A percentile compares a stretch with the other conserved stretches of the same genome.
phyloP scores from a whole-genome alignment of 2,888 invertebrate species.

The Eupithecia exiguata region DNA sequence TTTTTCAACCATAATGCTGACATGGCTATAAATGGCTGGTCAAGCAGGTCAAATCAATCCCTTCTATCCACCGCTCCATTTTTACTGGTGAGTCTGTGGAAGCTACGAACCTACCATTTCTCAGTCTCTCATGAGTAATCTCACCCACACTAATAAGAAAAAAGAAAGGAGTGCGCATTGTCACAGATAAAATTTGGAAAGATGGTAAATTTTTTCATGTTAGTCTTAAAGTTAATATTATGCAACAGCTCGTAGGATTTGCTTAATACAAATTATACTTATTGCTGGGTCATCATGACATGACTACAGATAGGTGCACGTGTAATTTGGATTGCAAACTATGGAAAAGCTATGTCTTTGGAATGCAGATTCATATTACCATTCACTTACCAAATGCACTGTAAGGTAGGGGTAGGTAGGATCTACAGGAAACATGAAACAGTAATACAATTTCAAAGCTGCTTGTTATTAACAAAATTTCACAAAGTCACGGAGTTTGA shows the following conservation, averaged over 20 bases:
- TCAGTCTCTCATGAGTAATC: too few species aligned
- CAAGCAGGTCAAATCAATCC: background rate
- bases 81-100: background rate
- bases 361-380: background rate
- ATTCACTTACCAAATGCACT: background rate
- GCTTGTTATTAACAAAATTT: constrained; percentile 23
- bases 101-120: background rate
- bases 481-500: constrained; percentile 23
- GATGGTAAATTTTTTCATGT: background rate
- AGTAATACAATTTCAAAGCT: constrained; percentile 16
- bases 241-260: background rate
- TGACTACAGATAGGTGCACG: background rate
- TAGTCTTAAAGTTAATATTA: too few species aligned
- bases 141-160: background rate
- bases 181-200: background rate
- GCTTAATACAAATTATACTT: background rate
- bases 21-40: background rate
- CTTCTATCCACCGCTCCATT: background rate
- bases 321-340: background rate
- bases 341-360: background rate
- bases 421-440: constrained; percentile 30
- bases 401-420: background rate
- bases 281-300: background rate
- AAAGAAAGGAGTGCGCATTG: background rate
- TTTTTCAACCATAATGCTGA: constrained; percentile 6